These are phyloP conservation scores for Melanotus villosus DNA, from an alignment of 2,888 invertebrate genomes.

Conservation along the genomic window DNA sequence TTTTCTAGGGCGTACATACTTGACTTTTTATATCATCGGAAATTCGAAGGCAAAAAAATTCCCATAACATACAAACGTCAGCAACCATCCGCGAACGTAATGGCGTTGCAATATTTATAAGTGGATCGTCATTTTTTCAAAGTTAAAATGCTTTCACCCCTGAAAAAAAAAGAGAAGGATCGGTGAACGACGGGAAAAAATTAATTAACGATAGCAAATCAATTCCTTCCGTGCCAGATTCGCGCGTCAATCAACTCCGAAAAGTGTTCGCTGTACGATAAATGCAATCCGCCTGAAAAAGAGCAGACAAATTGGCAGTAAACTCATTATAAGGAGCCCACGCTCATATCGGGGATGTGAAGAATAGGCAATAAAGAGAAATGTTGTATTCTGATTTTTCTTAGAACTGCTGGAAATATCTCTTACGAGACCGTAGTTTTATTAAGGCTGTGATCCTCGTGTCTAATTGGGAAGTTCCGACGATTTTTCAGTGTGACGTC, in stretches of 20 bases:
- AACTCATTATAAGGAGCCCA: background rate
- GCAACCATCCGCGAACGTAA: background rate
- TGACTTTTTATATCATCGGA: background rate
- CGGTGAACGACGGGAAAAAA: background rate
- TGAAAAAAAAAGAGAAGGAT: background rate
- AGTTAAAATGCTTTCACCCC: background rate
- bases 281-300: no score
- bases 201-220: slow-evolving; percentile 12
- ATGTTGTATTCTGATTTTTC: background rate
- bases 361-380: background rate
- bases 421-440: no score
- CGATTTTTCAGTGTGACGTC: no score
- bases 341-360: background rate
- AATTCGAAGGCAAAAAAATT: background rate
- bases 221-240: slow-evolving; percentile 6
- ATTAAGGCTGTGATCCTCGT: no score
- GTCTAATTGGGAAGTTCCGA: no score
- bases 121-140: background rate
- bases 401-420: no score
- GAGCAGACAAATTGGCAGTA: background rate
- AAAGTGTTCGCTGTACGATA: background rate
- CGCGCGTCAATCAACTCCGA: background rate
- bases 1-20: background rate
- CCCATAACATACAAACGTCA: background rate
- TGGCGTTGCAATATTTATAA: background rate